phyloP scores from a whole-genome alignment of 1,140 invertebrate species.

The Drosophila kikkawai region DNA sequence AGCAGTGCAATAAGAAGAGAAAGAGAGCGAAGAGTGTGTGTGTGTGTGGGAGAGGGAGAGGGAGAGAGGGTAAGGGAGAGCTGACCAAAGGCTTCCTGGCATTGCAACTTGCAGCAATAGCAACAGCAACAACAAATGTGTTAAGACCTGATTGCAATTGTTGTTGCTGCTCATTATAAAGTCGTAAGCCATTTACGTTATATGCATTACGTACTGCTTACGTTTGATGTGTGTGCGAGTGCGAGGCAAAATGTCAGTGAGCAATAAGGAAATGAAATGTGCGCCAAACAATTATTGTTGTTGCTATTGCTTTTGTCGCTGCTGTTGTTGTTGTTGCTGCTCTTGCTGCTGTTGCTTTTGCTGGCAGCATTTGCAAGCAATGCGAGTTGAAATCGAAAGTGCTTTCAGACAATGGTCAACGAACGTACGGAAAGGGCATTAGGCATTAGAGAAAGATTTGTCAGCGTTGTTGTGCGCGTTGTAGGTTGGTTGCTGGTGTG shows the following conservation, averaged over 20 bases:
- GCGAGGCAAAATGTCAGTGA: slow-evolving; percentile 77
- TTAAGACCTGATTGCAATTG: slow-evolving; percentile 50
- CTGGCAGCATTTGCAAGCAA: slow-evolving; percentile 15
- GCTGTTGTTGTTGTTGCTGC: slow-evolving; percentile 21
- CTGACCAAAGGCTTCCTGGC: slow-evolving; percentile 55
- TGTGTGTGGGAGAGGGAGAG: background rate
- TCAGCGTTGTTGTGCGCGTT: background rate
- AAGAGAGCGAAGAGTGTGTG: slow-evolving; percentile 1
- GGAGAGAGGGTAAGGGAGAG: background rate
- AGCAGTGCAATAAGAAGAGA: slow-evolving; percentile 14
- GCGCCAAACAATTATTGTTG: slow-evolving; percentile 79
- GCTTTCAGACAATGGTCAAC: slow-evolving; percentile 52
- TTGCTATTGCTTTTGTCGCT: slow-evolving; percentile 34
- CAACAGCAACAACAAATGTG: slow-evolving; percentile 38
- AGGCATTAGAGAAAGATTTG: slow-evolving; percentile 34
- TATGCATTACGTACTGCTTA: slow-evolving; percentile 35
- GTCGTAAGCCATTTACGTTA: slow-evolving; percentile 68
- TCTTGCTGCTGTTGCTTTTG: slow-evolving; percentile 19
- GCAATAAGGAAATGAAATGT: slow-evolving; percentile 83
- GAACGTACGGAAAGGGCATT: slow-evolving; percentile 50
- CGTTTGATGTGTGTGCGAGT: slow-evolving; percentile 38
- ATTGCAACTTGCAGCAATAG: slow-evolving; percentile 46
- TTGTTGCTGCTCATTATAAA: slow-evolving; percentile 70
- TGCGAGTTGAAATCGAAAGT: slow-evolving; percentile 61
- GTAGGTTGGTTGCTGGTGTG: background rate